Percentiles rank a stretch among this genome's conserved stretches.
Conservation (phyloP, 2,888 invertebrate species). For the Cynaeus angustus region DNA sequence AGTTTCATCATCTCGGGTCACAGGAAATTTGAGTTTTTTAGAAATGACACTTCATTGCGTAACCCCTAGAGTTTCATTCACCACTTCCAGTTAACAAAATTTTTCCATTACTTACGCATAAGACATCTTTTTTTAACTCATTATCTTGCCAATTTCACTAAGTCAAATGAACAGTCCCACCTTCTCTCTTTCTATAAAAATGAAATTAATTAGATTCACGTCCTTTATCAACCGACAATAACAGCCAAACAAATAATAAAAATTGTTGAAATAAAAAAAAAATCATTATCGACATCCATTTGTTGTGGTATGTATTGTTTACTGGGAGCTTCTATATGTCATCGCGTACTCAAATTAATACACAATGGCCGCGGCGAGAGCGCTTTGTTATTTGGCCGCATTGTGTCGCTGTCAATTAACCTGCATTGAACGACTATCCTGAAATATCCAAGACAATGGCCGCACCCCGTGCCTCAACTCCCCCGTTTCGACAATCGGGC, state of each 20-base stretch:
- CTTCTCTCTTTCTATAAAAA: not conserved
- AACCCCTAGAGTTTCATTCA: not conserved
- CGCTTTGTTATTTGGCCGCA: constrained; percentile 69
- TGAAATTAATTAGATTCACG: constrained; percentile 16
- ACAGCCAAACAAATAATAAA: constrained; percentile 39
- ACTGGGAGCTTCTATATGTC: constrained; percentile 68
- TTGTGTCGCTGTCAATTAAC: constrained; percentile 71
- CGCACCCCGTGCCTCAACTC: constrained; percentile 44
- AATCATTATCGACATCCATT: constrained; percentile 64
- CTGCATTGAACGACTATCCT: constrained; percentile 70
- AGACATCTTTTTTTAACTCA: not conserved
- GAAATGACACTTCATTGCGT: not conserved
- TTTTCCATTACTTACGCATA: too few relatives aligned
- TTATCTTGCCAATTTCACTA: not conserved
- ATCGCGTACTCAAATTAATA: constrained; percentile 70
- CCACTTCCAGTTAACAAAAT: too few relatives aligned
- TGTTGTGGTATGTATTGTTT: constrained; percentile 66
- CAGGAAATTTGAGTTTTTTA: not conserved
- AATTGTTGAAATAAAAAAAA: constrained; percentile 54
- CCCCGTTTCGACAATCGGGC: constrained; percentile 40
- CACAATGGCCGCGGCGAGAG: constrained; percentile 69
- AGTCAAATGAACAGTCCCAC: not conserved
- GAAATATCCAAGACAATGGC: constrained; percentile 69
- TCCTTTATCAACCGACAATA: constrained; percentile 20
- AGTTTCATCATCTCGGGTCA: not conserved